Evolutionary conservation across 2,113 vertebrate genomes (phyloP).

Genomic region (Pimephales promelas): DNA sequence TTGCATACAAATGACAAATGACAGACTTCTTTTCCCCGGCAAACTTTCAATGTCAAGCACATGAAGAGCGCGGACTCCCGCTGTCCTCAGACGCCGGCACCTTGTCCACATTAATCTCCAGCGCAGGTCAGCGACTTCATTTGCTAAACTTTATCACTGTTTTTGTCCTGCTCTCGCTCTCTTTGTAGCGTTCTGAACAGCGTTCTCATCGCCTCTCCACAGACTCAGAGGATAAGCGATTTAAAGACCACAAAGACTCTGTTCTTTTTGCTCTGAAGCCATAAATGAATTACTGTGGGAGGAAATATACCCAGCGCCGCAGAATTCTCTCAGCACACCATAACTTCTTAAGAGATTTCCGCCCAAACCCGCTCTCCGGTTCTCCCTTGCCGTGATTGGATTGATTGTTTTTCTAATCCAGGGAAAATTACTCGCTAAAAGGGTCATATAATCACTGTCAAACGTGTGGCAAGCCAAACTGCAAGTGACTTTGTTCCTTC

Average conservation of each 20-base stretch:
- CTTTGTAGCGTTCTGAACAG: constrained; percentile 82
- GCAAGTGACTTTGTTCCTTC: constrained; percentile 55
- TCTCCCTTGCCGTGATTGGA: constrained; percentile 71
- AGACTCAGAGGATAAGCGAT: constrained; percentile 73
- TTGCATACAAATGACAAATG: constrained; percentile 99
- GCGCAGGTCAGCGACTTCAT: constrained; percentile 95
- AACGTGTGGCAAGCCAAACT: constrained; percentile 57
- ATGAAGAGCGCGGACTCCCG: constrained; percentile 81
- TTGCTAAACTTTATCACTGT: constrained; percentile 89
- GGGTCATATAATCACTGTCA: constrained; percentile 66
- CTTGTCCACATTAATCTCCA: constrained; percentile 95
- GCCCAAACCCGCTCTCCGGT: constrained; percentile 64
- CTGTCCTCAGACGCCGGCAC: constrained; percentile 90
- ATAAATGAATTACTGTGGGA: constrained; percentile 82
- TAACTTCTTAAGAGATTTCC: constrained; percentile 76
- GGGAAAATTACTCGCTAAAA: constrained; percentile 75
- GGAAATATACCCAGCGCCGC: constrained; percentile 71
- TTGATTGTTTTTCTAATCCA: constrained; percentile 81
- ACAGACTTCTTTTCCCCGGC: constrained; percentile 92
- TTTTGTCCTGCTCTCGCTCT: constrained; percentile 68
- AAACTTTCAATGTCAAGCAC: constrained; percentile 98
- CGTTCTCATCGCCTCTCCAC: constrained; percentile 76
- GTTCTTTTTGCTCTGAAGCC: constrained; percentile 78
- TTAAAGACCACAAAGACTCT: constrained; percentile 79
- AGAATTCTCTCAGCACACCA: constrained; percentile 58